A percentile compares a stretch with the other conserved stretches of the same genome.
Conservation (phyloP, 2,113 vertebrate genomes). For the Naja naja region DNA sequence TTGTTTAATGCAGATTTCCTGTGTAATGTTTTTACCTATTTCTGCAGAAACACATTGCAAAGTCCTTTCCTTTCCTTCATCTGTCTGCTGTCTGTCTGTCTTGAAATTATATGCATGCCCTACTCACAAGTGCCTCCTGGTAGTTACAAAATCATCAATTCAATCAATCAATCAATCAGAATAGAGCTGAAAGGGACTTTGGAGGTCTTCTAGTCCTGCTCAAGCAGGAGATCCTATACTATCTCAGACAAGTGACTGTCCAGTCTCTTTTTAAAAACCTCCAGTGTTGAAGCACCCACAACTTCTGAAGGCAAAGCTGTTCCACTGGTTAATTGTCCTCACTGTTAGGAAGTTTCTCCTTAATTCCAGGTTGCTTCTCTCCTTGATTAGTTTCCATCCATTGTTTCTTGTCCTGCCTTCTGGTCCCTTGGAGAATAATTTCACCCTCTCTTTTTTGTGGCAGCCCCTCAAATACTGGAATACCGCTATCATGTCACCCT, state of each 20-base stretch:
- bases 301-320: background rate
- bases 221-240: background rate
- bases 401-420: background rate
- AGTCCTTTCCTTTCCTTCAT: background rate
- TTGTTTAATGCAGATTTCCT: background rate
- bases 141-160: background rate
- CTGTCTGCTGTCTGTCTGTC: background rate
- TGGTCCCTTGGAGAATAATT: background rate
- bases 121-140: background rate
- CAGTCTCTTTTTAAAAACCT: background rate
- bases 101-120: background rate
- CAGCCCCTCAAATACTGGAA: background rate
- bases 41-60: background rate
- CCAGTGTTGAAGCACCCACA: background rate
- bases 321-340: background rate
- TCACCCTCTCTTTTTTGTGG: too few relatives aligned
- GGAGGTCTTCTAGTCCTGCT: background rate
- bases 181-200: background rate
- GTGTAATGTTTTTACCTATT: background rate
- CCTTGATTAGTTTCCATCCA: background rate
- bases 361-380: background rate
- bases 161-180: background rate
- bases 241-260: background rate
- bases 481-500: background rate
- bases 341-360: background rate